Evolutionary conservation across 2,113 vertebrate genomes (phyloP).

Genomic region (Pluvialis apricaria): DNA sequence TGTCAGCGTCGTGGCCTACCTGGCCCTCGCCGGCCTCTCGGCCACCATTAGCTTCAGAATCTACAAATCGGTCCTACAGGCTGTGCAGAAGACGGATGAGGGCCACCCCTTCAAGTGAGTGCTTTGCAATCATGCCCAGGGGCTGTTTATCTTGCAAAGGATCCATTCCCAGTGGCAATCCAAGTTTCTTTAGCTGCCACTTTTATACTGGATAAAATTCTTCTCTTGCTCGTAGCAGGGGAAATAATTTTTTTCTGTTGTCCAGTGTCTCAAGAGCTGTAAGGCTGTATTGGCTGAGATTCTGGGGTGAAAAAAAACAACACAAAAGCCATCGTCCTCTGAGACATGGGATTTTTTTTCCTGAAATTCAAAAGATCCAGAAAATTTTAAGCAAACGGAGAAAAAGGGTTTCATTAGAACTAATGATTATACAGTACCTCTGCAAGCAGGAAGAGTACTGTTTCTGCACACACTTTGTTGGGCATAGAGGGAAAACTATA

Average conservation of each 20-base stretch:
- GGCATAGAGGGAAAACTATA: not conserved
- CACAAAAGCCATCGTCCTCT: not conserved
- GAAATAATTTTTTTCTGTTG: not conserved
- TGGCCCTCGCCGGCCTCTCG: slow-evolving; percentile 92
- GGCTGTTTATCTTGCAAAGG: not conserved
- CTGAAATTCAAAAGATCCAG: not conserved
- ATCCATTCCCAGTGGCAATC: not conserved
- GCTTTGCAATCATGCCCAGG: not conserved
- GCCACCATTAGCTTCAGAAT: slow-evolving; percentile 99
- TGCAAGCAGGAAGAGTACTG: not conserved
- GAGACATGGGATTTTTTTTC: not conserved
- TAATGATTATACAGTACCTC: not conserved
- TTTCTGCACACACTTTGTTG: not conserved
- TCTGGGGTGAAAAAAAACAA: rapidly evolving
- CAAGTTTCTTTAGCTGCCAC: rapidly evolving
- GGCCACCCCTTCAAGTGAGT: slow-evolving; percentile 98
- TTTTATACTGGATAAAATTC: not conserved
- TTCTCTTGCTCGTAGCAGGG: not conserved
- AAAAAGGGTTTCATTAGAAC: not conserved
- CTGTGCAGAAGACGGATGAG: slow-evolving; percentile 98
- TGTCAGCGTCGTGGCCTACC: slow-evolving; percentile 94
- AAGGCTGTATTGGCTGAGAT: not conserved
- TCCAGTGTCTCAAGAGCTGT: not conserved
- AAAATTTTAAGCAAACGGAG: not conserved
- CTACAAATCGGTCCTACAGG: slow-evolving; percentile 98